phyloP scores from a whole-genome alignment of 2,113 vertebrate genomes.

The Osmerus eperlanus region DNA sequence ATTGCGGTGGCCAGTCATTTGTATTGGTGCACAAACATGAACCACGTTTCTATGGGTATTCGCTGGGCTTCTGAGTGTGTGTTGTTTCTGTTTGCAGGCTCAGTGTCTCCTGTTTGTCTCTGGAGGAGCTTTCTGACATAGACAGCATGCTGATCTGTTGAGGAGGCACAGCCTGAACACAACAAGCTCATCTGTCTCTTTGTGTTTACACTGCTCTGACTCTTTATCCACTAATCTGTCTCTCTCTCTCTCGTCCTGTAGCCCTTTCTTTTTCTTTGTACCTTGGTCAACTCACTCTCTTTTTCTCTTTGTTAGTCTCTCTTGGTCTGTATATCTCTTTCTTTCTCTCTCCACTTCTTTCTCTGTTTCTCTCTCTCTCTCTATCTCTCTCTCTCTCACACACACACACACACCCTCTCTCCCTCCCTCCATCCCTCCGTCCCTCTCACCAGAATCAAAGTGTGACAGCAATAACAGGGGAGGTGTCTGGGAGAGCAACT shows the following conservation, averaged over 20 bases:
- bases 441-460: conserved; percentile 11
- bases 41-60: too few relatives aligned
- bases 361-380: too few relatives aligned
- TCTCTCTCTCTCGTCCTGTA: conserved; percentile 3
- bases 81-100: too few relatives aligned
- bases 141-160: conserved; percentile 14
- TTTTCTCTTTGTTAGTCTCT: conserved; percentile 9
- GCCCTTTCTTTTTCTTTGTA: not conserved
- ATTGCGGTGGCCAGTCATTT: too few relatives aligned
- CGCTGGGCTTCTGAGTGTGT: too few relatives aligned
- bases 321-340: not conserved
- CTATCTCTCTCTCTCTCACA: conserved; percentile 1
- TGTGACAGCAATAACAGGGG: conserved; percentile 53
- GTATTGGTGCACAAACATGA: too few relatives aligned
- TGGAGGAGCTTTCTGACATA: too few relatives aligned
- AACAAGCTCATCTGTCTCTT: not conserved
- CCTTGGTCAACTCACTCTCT: not conserved
- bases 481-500: conserved; percentile 40
- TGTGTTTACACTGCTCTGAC: not conserved
- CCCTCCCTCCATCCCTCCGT: too few relatives aligned
- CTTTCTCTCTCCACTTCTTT: not conserved
- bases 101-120: too few relatives aligned
- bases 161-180: not conserved
- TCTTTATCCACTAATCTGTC: not conserved
- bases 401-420: too few relatives aligned